Evolutionary conservation across 2,888 invertebrate species (phyloP), one percentile per base, ranked within the genome.

Genomic region (Macrophya annulata): DNA sequence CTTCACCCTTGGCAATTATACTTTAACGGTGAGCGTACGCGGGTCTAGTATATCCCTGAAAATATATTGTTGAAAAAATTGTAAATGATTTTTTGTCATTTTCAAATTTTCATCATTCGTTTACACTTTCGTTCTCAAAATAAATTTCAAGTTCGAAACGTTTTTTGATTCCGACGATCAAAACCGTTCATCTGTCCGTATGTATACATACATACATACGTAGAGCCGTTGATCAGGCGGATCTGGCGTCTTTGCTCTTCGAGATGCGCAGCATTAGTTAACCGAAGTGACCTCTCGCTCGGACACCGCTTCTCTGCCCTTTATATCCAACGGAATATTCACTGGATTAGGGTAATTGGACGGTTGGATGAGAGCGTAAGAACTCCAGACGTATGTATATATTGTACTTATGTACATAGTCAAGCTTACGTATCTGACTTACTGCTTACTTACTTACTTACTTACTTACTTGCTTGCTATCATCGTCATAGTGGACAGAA

Each of bases 321-420:
- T 91, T 90, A 91, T 92, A 91, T 92, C 89, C 88, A 87, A 86
- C 89, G 89, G 90, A 92, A 93, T 92, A 93, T 93, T 93, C 92
- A 93, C 91, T 90, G 92, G 91, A 93, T 93, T 92, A 91, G 92
- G 92, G 91, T 93, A 93, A 93, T 92, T 93, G 92, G 89, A 87
- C 89, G 90, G 86, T 90, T 89, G 90, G 79, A 74, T 65, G 15
- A 21, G 84, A 31, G 79, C 55, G 62, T 51, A 43, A 45, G 37
- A 48, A 82, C 65, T 65, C 9, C 17, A 8, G 10, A 72, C 82
- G 74, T 21, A 72, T 62, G 81, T 62, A n/a, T 8, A 25, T n/a
- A 62, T 40, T 9, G 17, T 71, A 31, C 40, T n/a, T 71, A 40
- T 37, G 40, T 71, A 71, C 40, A 71, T n/a, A 31, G 37, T n/a